Percentiles rank a stretch among this genome's conserved stretches.
Evolutionary conservation across 2,888 invertebrate genomes (phyloP).

Genomic region (Apodemia mormo): DNA sequence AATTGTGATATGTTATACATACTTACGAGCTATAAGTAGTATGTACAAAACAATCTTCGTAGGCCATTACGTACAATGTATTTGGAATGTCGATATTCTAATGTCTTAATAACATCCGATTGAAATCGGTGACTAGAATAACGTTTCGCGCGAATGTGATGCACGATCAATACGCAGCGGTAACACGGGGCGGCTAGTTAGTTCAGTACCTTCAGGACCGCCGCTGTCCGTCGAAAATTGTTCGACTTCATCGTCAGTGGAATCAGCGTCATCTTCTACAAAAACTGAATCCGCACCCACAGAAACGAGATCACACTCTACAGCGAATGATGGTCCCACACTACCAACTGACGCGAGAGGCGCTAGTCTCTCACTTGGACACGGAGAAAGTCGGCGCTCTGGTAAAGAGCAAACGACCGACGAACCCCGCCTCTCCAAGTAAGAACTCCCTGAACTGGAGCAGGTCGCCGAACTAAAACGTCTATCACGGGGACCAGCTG

Average conservation of each 20-base stretch:
- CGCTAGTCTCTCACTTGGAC: conserved; percentile 83
- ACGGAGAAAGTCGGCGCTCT: conserved; percentile 92
- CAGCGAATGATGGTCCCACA: conserved; percentile 85
- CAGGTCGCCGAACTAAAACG: conserved; percentile 91
- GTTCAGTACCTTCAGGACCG: conserved; percentile 69
- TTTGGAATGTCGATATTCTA: conserved; percentile 64
- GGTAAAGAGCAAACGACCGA: conserved; percentile 89
- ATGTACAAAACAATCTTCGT: conserved; percentile 30
- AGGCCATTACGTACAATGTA: conserved; percentile 12
- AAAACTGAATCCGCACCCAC: conserved; percentile 91
- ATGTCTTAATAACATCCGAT: conserved; percentile 55
- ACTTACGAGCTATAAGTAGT: conserved; percentile 27
- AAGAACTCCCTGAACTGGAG: conserved; percentile 92
- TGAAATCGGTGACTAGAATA: conserved; percentile 83
- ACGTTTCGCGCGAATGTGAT: conserved; percentile 89
- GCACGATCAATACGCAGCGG: conserved; percentile 64
- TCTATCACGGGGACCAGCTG: conserved; percentile 76
- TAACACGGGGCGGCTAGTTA: conserved; percentile 63
- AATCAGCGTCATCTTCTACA: conserved; percentile 85
- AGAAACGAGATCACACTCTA: conserved; percentile 87
- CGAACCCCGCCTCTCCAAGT: conserved; percentile 90
- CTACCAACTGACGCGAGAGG: conserved; percentile 91
- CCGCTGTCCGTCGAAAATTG: conserved; percentile 92
- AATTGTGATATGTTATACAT: conserved; percentile 11
- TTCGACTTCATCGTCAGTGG: conserved; percentile 92